Base-by-base conservation (phyloP, 2,888 invertebrate species). In the Platerodrilus igneus region DNA sequence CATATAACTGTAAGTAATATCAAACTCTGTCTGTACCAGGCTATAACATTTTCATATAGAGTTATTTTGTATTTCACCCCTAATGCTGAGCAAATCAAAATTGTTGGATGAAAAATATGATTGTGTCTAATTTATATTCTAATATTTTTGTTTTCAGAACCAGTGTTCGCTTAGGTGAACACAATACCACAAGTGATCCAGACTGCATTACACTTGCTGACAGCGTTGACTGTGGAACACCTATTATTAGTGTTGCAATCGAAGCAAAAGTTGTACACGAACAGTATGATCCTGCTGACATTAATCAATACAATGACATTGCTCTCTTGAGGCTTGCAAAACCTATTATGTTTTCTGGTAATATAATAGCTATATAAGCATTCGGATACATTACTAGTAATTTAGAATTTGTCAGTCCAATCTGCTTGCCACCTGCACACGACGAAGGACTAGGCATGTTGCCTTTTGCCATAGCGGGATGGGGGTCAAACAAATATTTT, bases 351-450 rank as follows among this genome's bases (percentile, higher is more conserved):
- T 78, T 71, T 54, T 76, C 75, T 32, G 72, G 78, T 77, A 60
- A 57, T 15, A 21, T 26, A 28, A 2, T 4, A 27, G 8, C 7
- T 23, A n/a, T 20, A 15, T 10, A 19, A 27, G 7, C 13, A 16
- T 16, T 41, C 23, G 31, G 17, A 20, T 6, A 16, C n/a, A n/a
- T n/a, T n/a, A n/a, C n/a, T n/a, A n/a, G n/a, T n/a, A n/a, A n/a
- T 61, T 34, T 48, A 68, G 77, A 73, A 53, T 81, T 67, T 51
- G 68, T 79, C 11, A 67, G 70, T 29, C 80, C 81, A 0, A 73
- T 81, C 45, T 82, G 81, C 48, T 52, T 82, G 13, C 81, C 81
- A n/a, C n/a, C n/a, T n/a, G n/a, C n/a, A n/a, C n/a, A n/a, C n/a
- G n/a, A n/a, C n/a, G n/a, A 63, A 67, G 19, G 56, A 63, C 2